Conservation (phyloP, 2,888 invertebrate species). For the Quadroppia sp. region DNA sequence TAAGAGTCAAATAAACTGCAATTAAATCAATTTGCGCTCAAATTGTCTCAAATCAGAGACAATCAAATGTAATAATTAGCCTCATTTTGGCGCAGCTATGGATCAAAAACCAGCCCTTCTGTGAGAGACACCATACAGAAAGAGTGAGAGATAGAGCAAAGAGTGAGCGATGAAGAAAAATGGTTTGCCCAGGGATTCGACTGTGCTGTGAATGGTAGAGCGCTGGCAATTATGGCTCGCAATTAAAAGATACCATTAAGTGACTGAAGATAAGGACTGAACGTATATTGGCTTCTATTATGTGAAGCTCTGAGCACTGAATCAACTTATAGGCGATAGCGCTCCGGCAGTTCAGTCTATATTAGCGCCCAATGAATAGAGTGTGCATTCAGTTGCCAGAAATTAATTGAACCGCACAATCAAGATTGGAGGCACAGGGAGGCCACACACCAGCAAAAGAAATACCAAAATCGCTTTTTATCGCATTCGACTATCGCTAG, state of each 20-base stretch:
- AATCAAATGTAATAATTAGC: slow-evolving; percentile 35
- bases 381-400: slow-evolving; percentile 29
- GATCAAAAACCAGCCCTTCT: slow-evolving; percentile 22
- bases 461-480: slow-evolving; percentile 35
- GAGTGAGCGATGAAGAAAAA: slow-evolving; percentile 28
- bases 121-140: slow-evolving; percentile 7
- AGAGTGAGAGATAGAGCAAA: slow-evolving; percentile 13
- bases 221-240: slow-evolving; percentile 30
- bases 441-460: slow-evolving; percentile 34
- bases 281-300: slow-evolving; percentile 1
- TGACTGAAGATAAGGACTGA: slow-evolving; percentile 16
- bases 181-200: slow-evolving; percentile 15
- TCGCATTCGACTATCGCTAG: neutral
- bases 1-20: slow-evolving; percentile 31
- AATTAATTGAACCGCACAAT: slow-evolving; percentile 37
- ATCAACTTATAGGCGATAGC: neutral
- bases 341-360: neutral
- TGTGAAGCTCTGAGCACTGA: neutral
- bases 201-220: slow-evolving; percentile 17
- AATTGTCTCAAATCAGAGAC: slow-evolving; percentile 25
- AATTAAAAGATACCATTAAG: slow-evolving; percentile 38
- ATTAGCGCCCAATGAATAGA: slow-evolving; percentile 36
- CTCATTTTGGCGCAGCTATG: slow-evolving; percentile 25
- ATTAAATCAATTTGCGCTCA: slow-evolving; percentile 39
- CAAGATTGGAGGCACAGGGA: slow-evolving; percentile 17